These are phyloP conservation scores for Oenanthe melanoleuca DNA, from an alignment of 2,113 vertebrate genomes.

Conservation along the genomic window DNA sequence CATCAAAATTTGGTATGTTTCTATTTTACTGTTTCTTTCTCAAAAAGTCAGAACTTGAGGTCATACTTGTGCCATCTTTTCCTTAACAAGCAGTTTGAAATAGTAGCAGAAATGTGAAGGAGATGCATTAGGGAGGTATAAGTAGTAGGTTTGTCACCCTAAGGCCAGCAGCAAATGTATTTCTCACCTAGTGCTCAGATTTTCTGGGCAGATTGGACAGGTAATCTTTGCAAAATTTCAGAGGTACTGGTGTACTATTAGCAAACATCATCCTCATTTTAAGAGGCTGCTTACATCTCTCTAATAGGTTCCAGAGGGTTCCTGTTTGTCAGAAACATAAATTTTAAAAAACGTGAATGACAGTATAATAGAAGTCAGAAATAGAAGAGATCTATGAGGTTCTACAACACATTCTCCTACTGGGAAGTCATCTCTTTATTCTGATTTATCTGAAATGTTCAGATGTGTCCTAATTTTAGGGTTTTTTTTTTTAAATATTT, in stretches of 20 bases:
- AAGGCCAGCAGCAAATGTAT: not conserved
- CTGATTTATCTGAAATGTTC: not conserved
- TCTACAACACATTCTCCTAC: not conserved
- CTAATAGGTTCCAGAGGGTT: not conserved
- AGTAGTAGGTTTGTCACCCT: not conserved
- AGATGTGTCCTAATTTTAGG: not conserved
- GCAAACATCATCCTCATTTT: not conserved
- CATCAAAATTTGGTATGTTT: not conserved
- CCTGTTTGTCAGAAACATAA: not conserved
- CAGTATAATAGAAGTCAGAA: not conserved
- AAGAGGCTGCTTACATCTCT: not conserved
- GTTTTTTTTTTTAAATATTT: not conserved
- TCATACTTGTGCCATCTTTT: not conserved
- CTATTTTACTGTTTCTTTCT: not conserved
- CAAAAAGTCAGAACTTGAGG: not conserved
- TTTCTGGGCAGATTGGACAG: not conserved
- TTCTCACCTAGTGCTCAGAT: not conserved
- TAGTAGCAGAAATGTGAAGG: not conserved
- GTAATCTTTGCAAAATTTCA: not conserved
- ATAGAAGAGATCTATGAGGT: not conserved
- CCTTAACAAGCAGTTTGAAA: conserved; percentile 1
- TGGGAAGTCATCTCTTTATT: not conserved
- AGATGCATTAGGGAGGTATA: not conserved
- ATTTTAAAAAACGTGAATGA: not conserved
- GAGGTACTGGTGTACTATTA: not conserved